These are phyloP conservation scores for Oryzias melastigma DNA, from an alignment of 2,113 vertebrate species.

Conservation along the genomic window DNA sequence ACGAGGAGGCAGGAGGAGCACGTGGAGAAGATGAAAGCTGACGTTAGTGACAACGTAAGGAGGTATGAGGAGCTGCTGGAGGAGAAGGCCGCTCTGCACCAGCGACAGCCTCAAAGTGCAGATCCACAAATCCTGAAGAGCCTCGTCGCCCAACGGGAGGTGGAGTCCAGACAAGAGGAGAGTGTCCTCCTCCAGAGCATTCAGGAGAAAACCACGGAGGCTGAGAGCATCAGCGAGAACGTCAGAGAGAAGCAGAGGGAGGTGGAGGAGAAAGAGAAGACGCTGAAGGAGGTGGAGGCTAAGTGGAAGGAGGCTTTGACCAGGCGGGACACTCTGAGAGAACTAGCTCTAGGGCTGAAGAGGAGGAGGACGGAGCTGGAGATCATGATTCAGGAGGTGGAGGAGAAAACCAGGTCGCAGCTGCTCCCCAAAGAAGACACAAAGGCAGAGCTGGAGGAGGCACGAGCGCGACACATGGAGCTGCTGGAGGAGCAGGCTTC, in stretches of 20 bases:
- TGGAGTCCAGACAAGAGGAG: conserved; percentile 28
- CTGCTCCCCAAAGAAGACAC: conserved; percentile 47
- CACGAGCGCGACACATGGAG: conserved; percentile 11
- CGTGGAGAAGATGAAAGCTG: conserved; percentile 26
- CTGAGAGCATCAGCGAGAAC: conserved; percentile 9
- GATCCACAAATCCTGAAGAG: conserved; percentile 20
- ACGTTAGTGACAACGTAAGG: not conserved
- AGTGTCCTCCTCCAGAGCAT: conserved; percentile 5
- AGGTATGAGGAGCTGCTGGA: conserved; percentile 46
- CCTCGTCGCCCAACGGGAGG: conserved; percentile 6
- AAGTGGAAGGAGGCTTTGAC: conserved; percentile 24
- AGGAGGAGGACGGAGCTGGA: conserved; percentile 30
- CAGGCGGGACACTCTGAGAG: conserved; percentile 28
- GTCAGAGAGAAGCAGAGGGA: conserved; percentile 48
- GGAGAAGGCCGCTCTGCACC: conserved; percentile 45
- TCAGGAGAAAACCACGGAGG: conserved; percentile 11
- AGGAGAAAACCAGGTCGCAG: conserved; percentile 25
- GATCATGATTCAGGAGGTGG: conserved; percentile 22
- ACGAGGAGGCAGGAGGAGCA: conserved; percentile 46
- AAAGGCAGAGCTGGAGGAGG: conserved; percentile 39
- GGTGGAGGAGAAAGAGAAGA: conserved; percentile 36
- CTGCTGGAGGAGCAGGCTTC: conserved; percentile 27
- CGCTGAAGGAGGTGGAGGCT: conserved; percentile 49
- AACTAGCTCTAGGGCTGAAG: conserved; percentile 14
- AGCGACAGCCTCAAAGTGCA: conserved; percentile 18